Percentiles rank a stretch among this genome's conserved stretches.
Evolutionary conservation across 2,113 vertebrate species (phyloP).

Genomic region (Sceloporus tristichus): DNA sequence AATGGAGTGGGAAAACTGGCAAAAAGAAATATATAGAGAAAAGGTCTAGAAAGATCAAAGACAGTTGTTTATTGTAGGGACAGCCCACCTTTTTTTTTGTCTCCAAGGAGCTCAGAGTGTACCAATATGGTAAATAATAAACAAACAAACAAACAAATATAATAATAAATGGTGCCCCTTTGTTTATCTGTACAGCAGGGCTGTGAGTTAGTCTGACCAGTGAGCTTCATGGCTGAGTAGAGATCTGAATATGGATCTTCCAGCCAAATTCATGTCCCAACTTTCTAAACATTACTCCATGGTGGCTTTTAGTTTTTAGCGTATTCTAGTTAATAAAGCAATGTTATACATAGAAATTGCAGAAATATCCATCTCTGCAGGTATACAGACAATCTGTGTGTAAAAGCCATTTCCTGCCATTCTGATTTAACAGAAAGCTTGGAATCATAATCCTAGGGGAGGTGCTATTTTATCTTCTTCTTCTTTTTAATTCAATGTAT

Average conservation of each 20-base stretch:
- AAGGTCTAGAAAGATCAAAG: conserved; percentile 29
- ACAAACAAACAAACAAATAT: too few species aligned
- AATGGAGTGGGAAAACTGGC: not conserved
- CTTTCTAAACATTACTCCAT: not conserved
- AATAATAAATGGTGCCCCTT: not conserved
- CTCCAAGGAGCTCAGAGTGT: not conserved
- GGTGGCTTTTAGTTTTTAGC: not conserved
- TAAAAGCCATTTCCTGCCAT: conserved; percentile 39
- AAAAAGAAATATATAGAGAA: conserved; percentile 25
- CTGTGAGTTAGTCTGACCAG: too few species aligned
- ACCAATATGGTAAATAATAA: too few species aligned
- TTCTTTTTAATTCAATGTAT: too few species aligned
- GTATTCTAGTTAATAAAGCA: conserved; percentile 2
- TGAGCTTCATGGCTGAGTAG: not conserved
- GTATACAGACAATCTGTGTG: not conserved
- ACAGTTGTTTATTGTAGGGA: conserved; percentile 25
- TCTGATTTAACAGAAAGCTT: not conserved
- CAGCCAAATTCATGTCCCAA: not conserved
- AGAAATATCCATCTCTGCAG: conserved; percentile 46
- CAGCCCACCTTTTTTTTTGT: conserved; percentile 33
- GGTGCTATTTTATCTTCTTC: too few species aligned
- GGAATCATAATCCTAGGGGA: too few species aligned
- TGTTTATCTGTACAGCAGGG: not conserved
- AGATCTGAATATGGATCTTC: not conserved
- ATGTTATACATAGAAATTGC: conserved; percentile 35